These are phyloP conservation scores for Cynocephalus volans DNA, from an alignment of 2,113 vertebrate species.

Conservation along the genomic window DNA sequence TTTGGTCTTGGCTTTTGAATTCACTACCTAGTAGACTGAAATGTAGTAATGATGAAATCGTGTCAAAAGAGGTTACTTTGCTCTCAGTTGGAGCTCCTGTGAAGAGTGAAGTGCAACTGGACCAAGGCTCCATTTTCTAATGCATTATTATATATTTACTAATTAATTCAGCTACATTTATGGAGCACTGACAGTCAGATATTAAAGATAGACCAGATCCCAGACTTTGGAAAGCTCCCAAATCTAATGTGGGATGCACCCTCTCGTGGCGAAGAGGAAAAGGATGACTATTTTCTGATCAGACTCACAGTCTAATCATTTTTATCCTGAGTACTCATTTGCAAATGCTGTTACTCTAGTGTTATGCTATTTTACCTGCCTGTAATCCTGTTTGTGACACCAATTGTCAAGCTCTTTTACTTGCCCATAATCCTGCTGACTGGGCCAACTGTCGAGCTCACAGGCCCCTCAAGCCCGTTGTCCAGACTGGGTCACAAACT, in stretches of 20 bases:
- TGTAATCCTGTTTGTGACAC: too few species aligned
- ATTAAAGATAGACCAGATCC: neutral
- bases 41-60: neutral
- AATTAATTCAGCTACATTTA: neutral
- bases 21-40: neutral
- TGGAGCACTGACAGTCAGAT: neutral
- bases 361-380: too few species aligned
- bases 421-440: too few species aligned
- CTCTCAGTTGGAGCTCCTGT: neutral
- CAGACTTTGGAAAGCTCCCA: neutral
- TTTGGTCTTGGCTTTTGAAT: neutral
- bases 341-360: neutral
- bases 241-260: neutral
- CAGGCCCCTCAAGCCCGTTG: too few species aligned
- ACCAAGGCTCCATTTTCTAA: neutral
- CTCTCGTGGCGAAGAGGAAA: slow-evolving; percentile 65
- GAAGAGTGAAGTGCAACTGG: neutral
- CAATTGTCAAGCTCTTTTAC: too few species aligned
- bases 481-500: too few species aligned
- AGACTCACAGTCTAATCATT: neutral
- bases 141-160: neutral
- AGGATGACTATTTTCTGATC: neutral
- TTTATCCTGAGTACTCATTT: neutral
- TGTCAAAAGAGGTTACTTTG: neutral
- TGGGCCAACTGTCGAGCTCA: too few species aligned